Evolutionary conservation across 2,797 vertebrate genomes (phyloP).

Genomic region (Aythya fuligula): DNA sequence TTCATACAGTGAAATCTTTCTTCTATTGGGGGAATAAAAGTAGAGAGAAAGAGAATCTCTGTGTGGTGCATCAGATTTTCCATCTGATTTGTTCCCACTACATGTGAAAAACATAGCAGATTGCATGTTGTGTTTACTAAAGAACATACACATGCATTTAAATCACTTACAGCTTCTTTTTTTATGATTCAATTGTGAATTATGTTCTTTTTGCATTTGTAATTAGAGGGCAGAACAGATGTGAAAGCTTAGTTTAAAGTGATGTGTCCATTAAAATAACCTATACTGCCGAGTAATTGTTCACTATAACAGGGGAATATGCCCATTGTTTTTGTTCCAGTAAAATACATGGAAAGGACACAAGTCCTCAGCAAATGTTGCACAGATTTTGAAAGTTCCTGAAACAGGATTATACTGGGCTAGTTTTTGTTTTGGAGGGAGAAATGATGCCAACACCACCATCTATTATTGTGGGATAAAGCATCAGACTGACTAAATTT

Average conservation of each 20-base stretch:
- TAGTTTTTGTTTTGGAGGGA: background rate
- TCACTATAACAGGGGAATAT: conserved; percentile 25
- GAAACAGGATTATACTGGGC: background rate
- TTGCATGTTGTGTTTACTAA: conserved; percentile 57
- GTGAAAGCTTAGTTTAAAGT: conserved; percentile 63
- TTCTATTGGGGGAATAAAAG: background rate
- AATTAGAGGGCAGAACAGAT: conserved; percentile 72
- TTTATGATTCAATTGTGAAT: background rate
- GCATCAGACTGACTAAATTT: background rate
- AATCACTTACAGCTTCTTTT: conserved; percentile 72
- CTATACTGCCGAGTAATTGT: conserved; percentile 34
- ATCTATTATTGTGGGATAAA: background rate
- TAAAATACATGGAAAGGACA: background rate
- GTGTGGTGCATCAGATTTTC: conserved; percentile 44
- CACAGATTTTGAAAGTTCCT: background rate
- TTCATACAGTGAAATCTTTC: background rate
- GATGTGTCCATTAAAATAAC: conserved; percentile 57
- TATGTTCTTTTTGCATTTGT: conserved; percentile 53
- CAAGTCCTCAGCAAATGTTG: conserved; percentile 11
- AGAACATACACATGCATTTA: conserved; percentile 67
- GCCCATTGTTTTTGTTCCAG: background rate
- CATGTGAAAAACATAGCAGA: conserved; percentile 69
- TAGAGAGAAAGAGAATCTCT: background rate
- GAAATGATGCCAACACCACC: background rate
- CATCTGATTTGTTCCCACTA: conserved; percentile 62